Evolutionary conservation across 2,797 vertebrate species (phyloP).

Genomic region (Macroramphosus scolopax): DNA sequence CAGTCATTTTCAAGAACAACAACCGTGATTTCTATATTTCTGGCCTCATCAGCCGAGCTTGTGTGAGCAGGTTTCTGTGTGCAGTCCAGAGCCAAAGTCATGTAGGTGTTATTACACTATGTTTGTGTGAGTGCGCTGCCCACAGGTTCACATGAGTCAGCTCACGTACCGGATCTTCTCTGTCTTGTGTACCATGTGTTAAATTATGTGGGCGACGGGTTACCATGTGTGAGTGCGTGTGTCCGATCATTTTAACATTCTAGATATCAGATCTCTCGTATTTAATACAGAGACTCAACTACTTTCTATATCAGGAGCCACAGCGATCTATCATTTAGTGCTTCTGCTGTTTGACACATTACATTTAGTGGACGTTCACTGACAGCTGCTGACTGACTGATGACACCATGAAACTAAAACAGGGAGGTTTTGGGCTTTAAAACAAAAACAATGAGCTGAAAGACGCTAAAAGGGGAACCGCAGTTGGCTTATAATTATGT

Average conservation of each 20-base stretch:
- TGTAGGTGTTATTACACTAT: constrained; percentile 33
- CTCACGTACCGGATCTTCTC: constrained; percentile 17
- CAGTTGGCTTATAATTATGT: neutral
- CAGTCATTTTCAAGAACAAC: constrained; percentile 11
- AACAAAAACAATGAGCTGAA: neutral
- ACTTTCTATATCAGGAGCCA: constrained; percentile 63
- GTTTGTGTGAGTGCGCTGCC: constrained; percentile 27
- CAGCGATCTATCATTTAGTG: constrained; percentile 48
- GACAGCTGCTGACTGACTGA: too few relatives aligned
- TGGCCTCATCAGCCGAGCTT: constrained; percentile 12
- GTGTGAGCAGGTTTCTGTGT: constrained; percentile 18
- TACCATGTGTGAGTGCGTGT: constrained; percentile 2
- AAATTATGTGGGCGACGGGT: neutral
- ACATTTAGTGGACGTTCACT: too few relatives aligned
- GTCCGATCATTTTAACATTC: constrained; percentile 22
- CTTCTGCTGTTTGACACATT: too few relatives aligned
- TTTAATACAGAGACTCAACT: too few relatives aligned
- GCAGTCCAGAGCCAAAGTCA: constrained; percentile 27
- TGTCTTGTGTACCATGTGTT: constrained; percentile 15
- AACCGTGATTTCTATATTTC: constrained; percentile 15
- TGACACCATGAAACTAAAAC: too few relatives aligned
- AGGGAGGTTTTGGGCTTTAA: too few relatives aligned
- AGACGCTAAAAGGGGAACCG: neutral
- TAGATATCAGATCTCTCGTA: constrained; percentile 35
- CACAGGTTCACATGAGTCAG: constrained; percentile 27